Base-by-base conservation (phyloP, 1,140 invertebrate species). In the Sycophila sp. region DNA sequence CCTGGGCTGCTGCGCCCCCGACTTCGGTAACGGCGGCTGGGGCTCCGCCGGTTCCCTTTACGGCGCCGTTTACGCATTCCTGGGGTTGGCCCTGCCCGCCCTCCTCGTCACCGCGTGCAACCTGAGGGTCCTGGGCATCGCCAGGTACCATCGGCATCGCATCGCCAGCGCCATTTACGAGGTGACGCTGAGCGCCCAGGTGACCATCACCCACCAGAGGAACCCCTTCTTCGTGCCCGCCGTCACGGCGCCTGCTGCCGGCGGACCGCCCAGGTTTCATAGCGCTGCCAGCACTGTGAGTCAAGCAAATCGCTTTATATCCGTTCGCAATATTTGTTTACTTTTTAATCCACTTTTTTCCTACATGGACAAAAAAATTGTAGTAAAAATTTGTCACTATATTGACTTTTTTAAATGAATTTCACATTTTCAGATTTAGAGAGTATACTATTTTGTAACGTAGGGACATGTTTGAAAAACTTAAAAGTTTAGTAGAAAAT, bases 101-200 rank as follows among this genome's bases (percentile, higher is more conserved):
- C 80, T 89, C 11, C 83, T 94, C 15, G 90, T 94, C 19, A 88
- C 93, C 2, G 85, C 90, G 24, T 94, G 92, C 80, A 94, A 94
- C 79, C 80, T 93, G 22, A 85, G 90, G 80, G 92, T 94, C 19
- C 85, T 94, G 47, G 90, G 92, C 72, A 94, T 94, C 69, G 93
- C 93, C 0, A 87, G 93, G 1, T 93, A 94, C 78, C 94, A 95
- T 79, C 87, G 93, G 4, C 93, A 94, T 80, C 88, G 93, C 28
- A 95, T 95, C 60, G 93, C 93, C 17, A 92, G 93, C 28, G 93
- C 93, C 6, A 93, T 95, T 71, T 94, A 93, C 82, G 92, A 94
- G 84, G 93, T 94, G 6, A 94, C 93, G 0, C 80, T 94, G 38
- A 93, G 92, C 4, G 93, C 93, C 2, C 93, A 94, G 84, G 93